Evolutionary conservation across 2,888 invertebrate species (phyloP), one percentile per base, ranked within the genome.

Genomic region (Drosophila demipolita): DNA sequence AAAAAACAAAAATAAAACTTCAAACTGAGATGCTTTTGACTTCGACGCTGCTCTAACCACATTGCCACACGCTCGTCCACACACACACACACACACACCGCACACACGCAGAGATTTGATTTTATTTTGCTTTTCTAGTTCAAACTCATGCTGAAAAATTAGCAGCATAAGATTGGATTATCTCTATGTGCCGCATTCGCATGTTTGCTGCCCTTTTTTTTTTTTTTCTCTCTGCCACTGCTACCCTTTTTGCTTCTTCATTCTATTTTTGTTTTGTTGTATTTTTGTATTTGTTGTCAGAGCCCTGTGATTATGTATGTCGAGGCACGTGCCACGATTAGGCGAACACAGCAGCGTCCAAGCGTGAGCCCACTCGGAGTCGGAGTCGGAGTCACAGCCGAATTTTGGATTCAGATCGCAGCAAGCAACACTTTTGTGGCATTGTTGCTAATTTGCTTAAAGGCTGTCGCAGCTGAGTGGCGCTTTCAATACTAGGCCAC

Each of bases 151-250:
- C 80, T 90, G 85, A 80, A 82, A 90, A 87, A 87, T 87, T 87
- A 87, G 87, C 89, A 90, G 84, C 87, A 87, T 89, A 90, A 87
- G 90, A 89, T 89, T 90, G 89, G 87, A 89, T 87, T 90, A 87
- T 89, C 84, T 78, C 78, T 84, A 52, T 84, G 76, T 87, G 73
- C 55, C 73, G 59, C 76, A 73, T 69, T 78, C 69, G 65, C 61
- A 74, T 67, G 58, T 55, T 68, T 38, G 61, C 63, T 63, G 70
- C 76, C 64, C 57, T 69, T 69, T 64, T 60, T 66, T 49, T 58
- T 72, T 61, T 58, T 12, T 38, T n/a, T 32, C 35, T 66, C 8
- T 20, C n/a, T 36, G 17, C 17, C n/a, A 12, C n/a, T 45, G 48
- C 66, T 73, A 72, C 81, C 77, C 80, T 73, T 77, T 75, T 70